A percentile compares a stretch with the other conserved stretches of the same genome.
These are phyloP conservation scores for Cephus rjabovi DNA, from an alignment of 2,888 invertebrate species.

Conservation along the genomic window DNA sequence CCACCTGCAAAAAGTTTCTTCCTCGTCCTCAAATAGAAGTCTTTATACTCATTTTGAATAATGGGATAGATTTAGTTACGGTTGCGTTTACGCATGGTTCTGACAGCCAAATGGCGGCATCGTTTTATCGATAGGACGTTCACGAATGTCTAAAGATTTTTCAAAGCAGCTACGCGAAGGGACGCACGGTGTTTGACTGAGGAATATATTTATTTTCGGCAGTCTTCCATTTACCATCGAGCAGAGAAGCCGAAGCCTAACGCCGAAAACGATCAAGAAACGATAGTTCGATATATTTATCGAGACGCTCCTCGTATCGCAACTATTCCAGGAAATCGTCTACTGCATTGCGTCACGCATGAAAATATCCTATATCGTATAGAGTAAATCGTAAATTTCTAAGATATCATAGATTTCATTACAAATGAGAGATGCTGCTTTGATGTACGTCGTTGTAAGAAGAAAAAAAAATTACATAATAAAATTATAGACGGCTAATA, in stretches of 20 bases:
- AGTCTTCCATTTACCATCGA: not conserved
- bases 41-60: not conserved
- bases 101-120: not conserved
- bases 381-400: not conserved
- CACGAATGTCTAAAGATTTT: not conserved
- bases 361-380: too few species aligned
- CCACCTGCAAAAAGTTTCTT: not conserved
- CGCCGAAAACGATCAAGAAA: not conserved
- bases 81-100: not conserved
- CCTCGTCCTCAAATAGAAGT: not conserved
- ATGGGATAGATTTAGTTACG: not conserved
- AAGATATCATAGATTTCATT: not conserved
- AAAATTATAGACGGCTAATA: slow-evolving; percentile 12
- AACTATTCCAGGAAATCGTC: not conserved
- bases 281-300: not conserved
- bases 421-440: not conserved
- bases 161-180: not conserved
- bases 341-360: not conserved
- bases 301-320: not conserved
- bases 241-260: not conserved
- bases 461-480: not conserved
- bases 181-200: not conserved
- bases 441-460: not conserved
- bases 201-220: not conserved
- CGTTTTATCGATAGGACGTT: not conserved